Evolutionary conservation across 2,797 vertebrate genomes (phyloP), one percentile per base, ranked within the genome.

Genomic region (Bovichtus variegatus): DNA sequence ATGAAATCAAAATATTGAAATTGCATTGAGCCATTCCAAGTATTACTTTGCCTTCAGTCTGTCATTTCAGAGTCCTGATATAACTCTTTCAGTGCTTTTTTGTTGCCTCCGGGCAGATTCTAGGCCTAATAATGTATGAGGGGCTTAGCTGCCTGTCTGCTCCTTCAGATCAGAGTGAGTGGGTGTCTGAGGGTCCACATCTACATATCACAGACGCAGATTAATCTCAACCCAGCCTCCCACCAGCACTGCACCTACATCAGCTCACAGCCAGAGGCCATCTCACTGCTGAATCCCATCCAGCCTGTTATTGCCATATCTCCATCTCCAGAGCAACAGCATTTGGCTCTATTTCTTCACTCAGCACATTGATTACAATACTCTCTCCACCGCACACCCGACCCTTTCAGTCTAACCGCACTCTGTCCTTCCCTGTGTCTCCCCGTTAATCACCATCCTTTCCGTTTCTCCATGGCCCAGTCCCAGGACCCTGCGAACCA

Each of bases 401-500:
- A 44, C 34, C 63, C 65, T 51, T 70, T 78, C 62, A 64, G 27
- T 69, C 54, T 27, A 34, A 81, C 76, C 13, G 18, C 29, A 2
- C 36, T 79, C 36, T 61, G 34, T 71, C 85, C 63, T 54, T 72
- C 66, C 21, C 44, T 1, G 4, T 53, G 57, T 74, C 65, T 76
- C 44, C 23, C n/a, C 6, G 27, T 61, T 84, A 78, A 83, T 80
- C 63, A 21, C 46, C 27, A 1, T 55, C 66, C 65, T 86, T 23
- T 38, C 83, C 86, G 81, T 43, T 68, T 84, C 70, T 81, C 67
- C n/a, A 74, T 85, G 84, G 86, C 82, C 82, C 90, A 99, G 98
- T 99, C 89, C 98, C 98, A 89, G 98, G 98, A 12, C 98, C 98
- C 16, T 99, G 98, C 43, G 98, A 99, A 83, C 98, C 98, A 0